Evolutionary conservation across 2,113 vertebrate genomes (phyloP).

Genomic region (Boleophthalmus pectinirostris): DNA sequence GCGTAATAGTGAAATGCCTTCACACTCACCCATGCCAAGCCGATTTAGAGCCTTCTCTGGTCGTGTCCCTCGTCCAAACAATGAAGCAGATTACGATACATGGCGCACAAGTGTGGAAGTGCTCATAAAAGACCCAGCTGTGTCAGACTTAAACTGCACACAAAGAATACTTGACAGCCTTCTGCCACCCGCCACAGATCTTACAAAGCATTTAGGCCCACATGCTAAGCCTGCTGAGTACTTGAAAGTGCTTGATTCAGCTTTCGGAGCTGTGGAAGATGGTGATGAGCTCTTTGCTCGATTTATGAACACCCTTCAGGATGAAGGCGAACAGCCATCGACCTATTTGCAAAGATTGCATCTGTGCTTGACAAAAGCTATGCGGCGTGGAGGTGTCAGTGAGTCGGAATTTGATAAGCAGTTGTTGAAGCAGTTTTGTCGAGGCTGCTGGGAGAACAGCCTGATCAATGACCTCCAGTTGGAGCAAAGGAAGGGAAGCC

Average conservation of each 20-base stretch:
- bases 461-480: not conserved
- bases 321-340: not conserved
- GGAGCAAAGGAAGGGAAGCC: not conserved
- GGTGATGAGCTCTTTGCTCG: too few relatives aligned
- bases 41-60: not conserved
- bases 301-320: too few relatives aligned
- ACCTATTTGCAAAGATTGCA: conserved; percentile 2
- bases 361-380: not conserved
- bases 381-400: not conserved
- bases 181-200: not conserved
- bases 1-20: not conserved
- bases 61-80: conserved; percentile 1
- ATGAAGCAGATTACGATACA: conserved; percentile 1
- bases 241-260: not conserved
- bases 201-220: not conserved
- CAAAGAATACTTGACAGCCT: not conserved
- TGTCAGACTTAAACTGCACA: not conserved
- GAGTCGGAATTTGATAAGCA: not conserved
- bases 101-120: not conserved
- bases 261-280: too few relatives aligned
- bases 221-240: not conserved
- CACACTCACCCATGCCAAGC: not conserved
- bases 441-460: too few relatives aligned
- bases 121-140: not conserved
- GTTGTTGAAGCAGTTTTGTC: not conserved